phyloP scores from a whole-genome alignment of 2,113 vertebrate species.

The Anolis sagrei region DNA sequence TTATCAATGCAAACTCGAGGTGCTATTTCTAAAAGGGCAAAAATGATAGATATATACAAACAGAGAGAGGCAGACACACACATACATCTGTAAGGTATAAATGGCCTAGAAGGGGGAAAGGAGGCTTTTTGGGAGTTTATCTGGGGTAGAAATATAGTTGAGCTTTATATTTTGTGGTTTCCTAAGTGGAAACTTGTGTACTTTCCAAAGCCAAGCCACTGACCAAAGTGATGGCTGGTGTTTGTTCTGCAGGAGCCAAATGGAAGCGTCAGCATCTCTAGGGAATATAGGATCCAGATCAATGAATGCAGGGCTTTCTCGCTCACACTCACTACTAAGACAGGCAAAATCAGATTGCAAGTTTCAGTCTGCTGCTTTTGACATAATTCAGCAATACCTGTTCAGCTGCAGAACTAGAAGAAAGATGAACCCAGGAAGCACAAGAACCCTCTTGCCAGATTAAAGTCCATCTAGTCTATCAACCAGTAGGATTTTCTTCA shows the following conservation, averaged over 20 bases:
- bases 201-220: background rate
- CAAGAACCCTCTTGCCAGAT: background rate
- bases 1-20: slow-evolving; percentile 11
- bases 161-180: slow-evolving; percentile 22
- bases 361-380: background rate
- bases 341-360: slow-evolving; percentile 14
- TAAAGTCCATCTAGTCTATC: background rate
- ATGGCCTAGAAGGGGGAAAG: background rate
- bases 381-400: background rate
- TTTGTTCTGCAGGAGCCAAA: background rate
- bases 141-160: slow-evolving; percentile 7
- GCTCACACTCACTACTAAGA: background rate
- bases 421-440: background rate
- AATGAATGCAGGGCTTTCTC: background rate
- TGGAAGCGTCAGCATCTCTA: background rate
- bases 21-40: slow-evolving; percentile 31
- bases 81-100: background rate
- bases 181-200: slow-evolving; percentile 25
- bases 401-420: background rate
- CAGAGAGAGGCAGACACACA: background rate
- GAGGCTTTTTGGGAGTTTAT: slow-evolving; percentile 14
- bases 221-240: background rate
- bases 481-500: too few relatives aligned
- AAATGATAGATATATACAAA: background rate
- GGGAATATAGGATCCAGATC: background rate